Conservation (phyloP, 1,140 invertebrate species). For the Bombyx mori region ASM3026992v2 NC_085128.1:6250001-6250500, state of each 20-base stretch:
- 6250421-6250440: slow-evolving; percentile 7
- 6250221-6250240: neutral
- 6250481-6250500: too few relatives aligned
- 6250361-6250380: slow-evolving; percentile 27
- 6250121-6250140: too few relatives aligned
- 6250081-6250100: too few relatives aligned
- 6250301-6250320: slow-evolving; percentile 37
- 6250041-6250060: too few relatives aligned
- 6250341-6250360: slow-evolving; percentile 28
- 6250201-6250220: too few relatives aligned
- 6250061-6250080: too few relatives aligned
- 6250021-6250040: too few relatives aligned
- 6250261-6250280: neutral
- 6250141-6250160: too few relatives aligned
- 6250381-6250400: slow-evolving; percentile 17
- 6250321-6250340: slow-evolving; percentile 31
- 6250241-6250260: neutral
- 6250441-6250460: slow-evolving; percentile 32
- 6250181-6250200: too few relatives aligned
- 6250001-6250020: too few relatives aligned
- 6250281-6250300: slow-evolving; percentile 6
- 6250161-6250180: too few relatives aligned
- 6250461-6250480: slow-evolving; percentile 29
- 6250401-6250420: slow-evolving; percentile 15
- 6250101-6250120: too few relatives aligned